These are phyloP conservation scores for Antigone vipio DNA, from an alignment of 2,113 vertebrate genomes.

Conservation along the genomic window DNA sequence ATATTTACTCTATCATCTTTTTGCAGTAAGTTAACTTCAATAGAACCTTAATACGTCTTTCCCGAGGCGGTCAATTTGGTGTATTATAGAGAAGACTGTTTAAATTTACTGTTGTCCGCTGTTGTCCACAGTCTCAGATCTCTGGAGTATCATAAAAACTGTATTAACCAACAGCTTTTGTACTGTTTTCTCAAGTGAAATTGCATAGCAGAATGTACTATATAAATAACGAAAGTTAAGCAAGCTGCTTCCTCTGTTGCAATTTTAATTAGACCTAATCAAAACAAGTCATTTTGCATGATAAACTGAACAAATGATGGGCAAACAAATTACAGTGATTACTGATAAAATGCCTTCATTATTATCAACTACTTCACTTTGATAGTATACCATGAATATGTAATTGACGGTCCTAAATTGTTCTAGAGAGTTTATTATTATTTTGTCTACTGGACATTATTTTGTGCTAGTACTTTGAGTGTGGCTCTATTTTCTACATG, in stretches of 20 bases:
- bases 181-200: neutral
- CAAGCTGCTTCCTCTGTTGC: neutral
- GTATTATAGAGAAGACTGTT: neutral
- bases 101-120: neutral
- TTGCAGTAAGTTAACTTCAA: neutral
- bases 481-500: neutral
- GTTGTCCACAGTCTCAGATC: neutral
- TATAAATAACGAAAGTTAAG: neutral
- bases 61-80: neutral
- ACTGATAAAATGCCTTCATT: conserved; percentile 14
- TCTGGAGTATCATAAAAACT: neutral
- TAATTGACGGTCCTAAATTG: neutral
- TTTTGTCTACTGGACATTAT: neutral
- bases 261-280: conserved; percentile 30
- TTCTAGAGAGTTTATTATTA: neutral
- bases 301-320: conserved; percentile 20
- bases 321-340: conserved; percentile 28
- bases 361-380: neutral
- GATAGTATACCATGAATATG: neutral
- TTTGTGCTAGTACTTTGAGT: neutral
- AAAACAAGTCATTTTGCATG: conserved; percentile 16
- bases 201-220: neutral
- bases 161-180: neutral
- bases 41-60: neutral
- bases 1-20: neutral